These are phyloP conservation scores for Eristalis pertinax DNA, from an alignment of 2,888 invertebrate genomes.

Conservation along the genomic window DNA sequence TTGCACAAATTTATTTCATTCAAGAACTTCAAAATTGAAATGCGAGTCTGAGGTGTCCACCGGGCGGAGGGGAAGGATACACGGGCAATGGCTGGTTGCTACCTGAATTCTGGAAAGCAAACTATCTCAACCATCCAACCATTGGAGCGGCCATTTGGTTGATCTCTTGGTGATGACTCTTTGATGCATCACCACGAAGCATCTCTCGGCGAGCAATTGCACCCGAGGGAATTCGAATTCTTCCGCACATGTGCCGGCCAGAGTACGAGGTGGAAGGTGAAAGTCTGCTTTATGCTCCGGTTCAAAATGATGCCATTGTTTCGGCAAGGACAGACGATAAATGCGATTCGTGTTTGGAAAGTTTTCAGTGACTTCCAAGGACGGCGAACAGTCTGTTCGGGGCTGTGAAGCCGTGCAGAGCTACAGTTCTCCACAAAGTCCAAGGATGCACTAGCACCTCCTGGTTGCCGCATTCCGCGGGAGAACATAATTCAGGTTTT, in stretches of 20 bases:
- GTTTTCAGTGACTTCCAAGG: no score
- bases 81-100: conserved; percentile 5
- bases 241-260: background rate
- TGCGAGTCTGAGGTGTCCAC: background rate
- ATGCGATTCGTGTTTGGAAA: background rate
- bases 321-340: background rate
- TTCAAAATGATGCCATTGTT: background rate
- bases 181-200: background rate
- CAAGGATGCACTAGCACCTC: no score
- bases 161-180: background rate
- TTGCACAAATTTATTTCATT: conserved; percentile 2
- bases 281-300: background rate
- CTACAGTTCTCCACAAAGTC: no score
- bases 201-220: background rate
- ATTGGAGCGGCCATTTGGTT: background rate
- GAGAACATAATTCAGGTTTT: no score
- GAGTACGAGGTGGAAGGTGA: background rate
- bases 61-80: background rate
- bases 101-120: background rate
- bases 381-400: no score
- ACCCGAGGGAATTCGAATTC: background rate
- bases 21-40: conserved; percentile 11
- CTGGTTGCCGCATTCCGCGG: no score
- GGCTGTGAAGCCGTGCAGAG: no score
- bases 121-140: background rate